Base-by-base conservation (phyloP, 2,113 vertebrate species). In the Urocynchramus pylzowi region DNA sequence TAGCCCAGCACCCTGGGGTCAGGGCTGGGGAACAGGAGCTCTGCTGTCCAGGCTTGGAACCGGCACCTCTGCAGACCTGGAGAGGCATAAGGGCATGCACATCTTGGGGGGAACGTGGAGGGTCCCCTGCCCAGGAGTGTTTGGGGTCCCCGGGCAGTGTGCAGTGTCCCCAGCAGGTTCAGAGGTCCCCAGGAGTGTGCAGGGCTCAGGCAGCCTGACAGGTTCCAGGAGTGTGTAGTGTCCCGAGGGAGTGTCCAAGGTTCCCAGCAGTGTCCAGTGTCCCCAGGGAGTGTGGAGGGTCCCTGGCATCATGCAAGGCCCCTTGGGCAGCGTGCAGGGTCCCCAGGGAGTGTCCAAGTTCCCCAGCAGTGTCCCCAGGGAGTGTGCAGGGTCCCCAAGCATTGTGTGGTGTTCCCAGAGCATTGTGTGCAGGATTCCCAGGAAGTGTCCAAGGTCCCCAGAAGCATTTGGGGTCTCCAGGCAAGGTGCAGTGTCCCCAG, bases 21-120 rank as follows among this genome's bases (percentile, higher is more conserved):
- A 7, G 52, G 17, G 23, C 23, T 49, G 47, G 39, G 64, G 45
- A 61, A 2, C 6, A 5, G 31, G 35, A 84, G 23, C 31, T 54
- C 26, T 5, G 37, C 23, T 30, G 49, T 8, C 37, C 17, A 28
- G 15, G 33, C 83, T 76, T 7, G 9, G 74, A 41, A 11, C 3
- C 22, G 12, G 60, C 61, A 68, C n/a, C 30, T 59, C 33, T 18
- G 39, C 11, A 27, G 23, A 11, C 19, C 41, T 61, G 74, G 41
- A 28, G 59, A 28, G 41, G 6, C 10, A 3, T 52, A 33, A 30
- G 17, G 7, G 28, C 6, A 3, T 8, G 10, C 22, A 11, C n/a
- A 27, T 73, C 39, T 3, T 16, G 11, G 26, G 54, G 28, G 14
- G 4, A 30, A 39, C 0, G 0, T 7, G 37, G 5, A 22, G 20